phyloP scores from a whole-genome alignment of 2,113 vertebrate genomes.

The Tor tambroides region DNA sequence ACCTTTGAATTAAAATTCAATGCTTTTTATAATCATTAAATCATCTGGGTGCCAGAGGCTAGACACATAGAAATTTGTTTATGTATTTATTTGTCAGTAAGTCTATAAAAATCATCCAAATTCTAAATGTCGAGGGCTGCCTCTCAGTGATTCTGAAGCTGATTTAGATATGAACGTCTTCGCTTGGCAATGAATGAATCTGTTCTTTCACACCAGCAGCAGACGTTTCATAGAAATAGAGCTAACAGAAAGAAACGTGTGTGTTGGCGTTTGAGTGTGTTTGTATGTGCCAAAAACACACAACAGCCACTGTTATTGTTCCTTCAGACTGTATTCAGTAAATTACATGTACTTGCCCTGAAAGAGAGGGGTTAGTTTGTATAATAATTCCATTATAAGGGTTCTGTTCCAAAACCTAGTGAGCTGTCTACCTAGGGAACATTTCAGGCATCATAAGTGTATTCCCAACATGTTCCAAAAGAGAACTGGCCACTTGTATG shows the following conservation, averaged over 20 bases:
- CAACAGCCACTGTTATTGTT: constrained; percentile 1
- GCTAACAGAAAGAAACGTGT: constrained; percentile 1
- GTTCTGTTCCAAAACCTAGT: not conserved
- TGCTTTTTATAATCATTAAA: not conserved
- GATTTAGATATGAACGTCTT: not conserved
- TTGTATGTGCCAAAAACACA: not conserved
- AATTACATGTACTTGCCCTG: not conserved
- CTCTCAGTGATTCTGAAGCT: not conserved
- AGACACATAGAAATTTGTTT: not conserved
- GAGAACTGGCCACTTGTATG: not conserved
- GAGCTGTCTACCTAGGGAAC: not conserved
- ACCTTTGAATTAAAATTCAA: not conserved
- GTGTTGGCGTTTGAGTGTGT: constrained; percentile 8
- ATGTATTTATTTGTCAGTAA: not conserved
- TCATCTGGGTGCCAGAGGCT: too few relatives aligned
- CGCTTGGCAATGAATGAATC: constrained; percentile 41
- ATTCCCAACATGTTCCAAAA: not conserved
- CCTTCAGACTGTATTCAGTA: not conserved
- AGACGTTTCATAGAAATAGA: not conserved
- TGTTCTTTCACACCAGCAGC: constrained; percentile 30
- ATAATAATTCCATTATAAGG: not conserved
- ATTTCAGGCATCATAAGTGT: not conserved
- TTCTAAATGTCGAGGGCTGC: not conserved
- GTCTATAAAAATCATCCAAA: not conserved
- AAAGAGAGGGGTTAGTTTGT: not conserved